Evolutionary conservation across 37 sponge, comb jelly and placozoan genomes (phyloP).

Genomic region (Ephydatia muelleri): DNA sequence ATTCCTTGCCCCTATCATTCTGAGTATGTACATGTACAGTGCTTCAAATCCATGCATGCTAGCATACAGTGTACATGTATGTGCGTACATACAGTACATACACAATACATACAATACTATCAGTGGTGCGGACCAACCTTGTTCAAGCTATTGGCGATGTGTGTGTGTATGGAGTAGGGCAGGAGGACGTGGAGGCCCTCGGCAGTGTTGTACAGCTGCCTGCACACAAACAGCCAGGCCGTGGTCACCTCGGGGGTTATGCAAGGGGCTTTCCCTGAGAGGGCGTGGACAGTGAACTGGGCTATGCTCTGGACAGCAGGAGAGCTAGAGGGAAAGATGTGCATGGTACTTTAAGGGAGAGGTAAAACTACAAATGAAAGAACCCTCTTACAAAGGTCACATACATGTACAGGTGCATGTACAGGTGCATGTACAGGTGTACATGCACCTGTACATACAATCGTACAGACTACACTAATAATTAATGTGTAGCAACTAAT

Average conservation of each 20-base stretch:
- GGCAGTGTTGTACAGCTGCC: constrained; percentile 85
- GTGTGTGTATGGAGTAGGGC: constrained; percentile 58
- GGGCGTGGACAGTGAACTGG: constrained; percentile 7
- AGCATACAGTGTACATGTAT: neutral
- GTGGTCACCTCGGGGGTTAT: constrained; percentile 39
- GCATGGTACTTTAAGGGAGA: neutral
- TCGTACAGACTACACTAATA: neutral
- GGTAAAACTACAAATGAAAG: neutral
- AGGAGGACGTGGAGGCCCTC: constrained; percentile 63
- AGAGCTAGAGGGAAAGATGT: neutral
- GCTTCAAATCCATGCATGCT: too few relatives aligned
- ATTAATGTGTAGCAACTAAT: too few relatives aligned
- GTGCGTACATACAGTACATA: neutral
- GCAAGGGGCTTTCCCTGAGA: neutral
- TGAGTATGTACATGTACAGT: too few relatives aligned
- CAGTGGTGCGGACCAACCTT: constrained; percentile 25
- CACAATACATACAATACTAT: neutral
- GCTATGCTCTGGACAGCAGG: constrained; percentile 10
- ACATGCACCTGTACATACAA: neutral
- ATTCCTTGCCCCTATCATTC: too few relatives aligned
- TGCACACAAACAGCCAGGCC: constrained; percentile 76
- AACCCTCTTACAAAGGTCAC: neutral
- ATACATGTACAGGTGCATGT: neutral
- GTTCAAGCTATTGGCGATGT: constrained; percentile 54
- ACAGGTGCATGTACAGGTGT: neutral